Percentiles rank a stretch among this genome's conserved stretches.
These are phyloP conservation scores for Thunnus albacares DNA, from an alignment of 2,797 vertebrate genomes.

Conservation along the genomic window DNA sequence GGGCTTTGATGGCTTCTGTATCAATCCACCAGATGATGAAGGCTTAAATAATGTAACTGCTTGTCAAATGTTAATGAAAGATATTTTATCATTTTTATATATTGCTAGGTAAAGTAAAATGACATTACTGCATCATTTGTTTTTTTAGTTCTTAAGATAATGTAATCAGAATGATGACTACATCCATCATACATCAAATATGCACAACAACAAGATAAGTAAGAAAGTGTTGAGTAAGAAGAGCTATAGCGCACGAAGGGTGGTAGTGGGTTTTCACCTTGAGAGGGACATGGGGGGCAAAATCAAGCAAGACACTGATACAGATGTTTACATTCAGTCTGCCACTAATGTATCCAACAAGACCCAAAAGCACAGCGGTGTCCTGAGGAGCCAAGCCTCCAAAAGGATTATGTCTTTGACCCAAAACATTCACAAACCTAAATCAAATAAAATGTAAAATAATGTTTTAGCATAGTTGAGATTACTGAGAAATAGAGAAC, in stretches of 20 bases:
- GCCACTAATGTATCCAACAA: constrained; percentile 11
- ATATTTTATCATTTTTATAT: not conserved
- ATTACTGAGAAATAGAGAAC: constrained; percentile 14
- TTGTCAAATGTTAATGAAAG: constrained; percentile 1
- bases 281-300: constrained; percentile 12
- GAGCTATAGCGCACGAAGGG: not conserved
- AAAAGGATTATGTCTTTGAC: constrained; percentile 50
- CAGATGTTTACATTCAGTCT: constrained; percentile 42
- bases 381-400: constrained; percentile 35
- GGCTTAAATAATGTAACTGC: not conserved
- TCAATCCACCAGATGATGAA: not conserved
- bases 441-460: constrained; percentile 31
- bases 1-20: not conserved
- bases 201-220: not conserved
- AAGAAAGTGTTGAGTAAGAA: not conserved
- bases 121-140: not conserved
- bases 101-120: not conserved
- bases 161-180: not conserved
- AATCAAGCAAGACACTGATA: constrained; percentile 27
- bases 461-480: not conserved
- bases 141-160: not conserved
- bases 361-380: constrained; percentile 7
- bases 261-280: constrained; percentile 23
- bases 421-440: constrained; percentile 25
- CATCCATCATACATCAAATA: too few relatives aligned